These are phyloP conservation scores for Lobophora halterata DNA, from an alignment of 2,888 invertebrate genomes.

Conservation along the genomic window DNA sequence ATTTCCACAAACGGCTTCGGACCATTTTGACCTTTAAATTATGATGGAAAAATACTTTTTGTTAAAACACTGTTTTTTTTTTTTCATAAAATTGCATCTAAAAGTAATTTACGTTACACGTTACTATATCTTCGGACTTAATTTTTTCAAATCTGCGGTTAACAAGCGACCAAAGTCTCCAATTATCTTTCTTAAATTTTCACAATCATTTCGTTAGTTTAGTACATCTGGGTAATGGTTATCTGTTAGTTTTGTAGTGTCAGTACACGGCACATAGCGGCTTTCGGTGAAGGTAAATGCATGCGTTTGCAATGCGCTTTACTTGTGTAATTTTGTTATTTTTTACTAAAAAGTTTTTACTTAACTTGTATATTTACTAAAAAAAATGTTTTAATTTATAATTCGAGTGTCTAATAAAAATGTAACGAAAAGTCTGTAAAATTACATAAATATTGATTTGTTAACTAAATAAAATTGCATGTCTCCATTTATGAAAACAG, in stretches of 20 bases:
- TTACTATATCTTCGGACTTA: too few species aligned
- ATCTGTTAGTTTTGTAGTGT: constrained; percentile 59
- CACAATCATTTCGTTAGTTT: constrained; percentile 40
- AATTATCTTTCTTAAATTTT: constrained; percentile 35
- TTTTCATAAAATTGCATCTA: too few species aligned
- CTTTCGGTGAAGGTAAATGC: constrained; percentile 77
- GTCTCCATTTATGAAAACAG: constrained; percentile 44
- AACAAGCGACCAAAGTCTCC: constrained; percentile 47
- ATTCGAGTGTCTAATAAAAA: too few species aligned
- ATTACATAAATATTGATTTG: neutral
- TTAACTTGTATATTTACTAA: constrained; percentile 12
- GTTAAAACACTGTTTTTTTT: too few species aligned
- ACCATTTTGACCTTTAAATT: too few species aligned
- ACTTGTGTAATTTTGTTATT: constrained; percentile 41
- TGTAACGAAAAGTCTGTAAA: too few species aligned
- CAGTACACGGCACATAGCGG: constrained; percentile 59
- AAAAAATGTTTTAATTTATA: neutral
- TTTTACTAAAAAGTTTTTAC: constrained; percentile 31
- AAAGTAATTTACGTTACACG: too few species aligned
- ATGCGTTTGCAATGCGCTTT: constrained; percentile 68
- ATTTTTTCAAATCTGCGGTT: neutral
- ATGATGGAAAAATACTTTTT: too few species aligned
- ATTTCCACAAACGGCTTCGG: too few species aligned
- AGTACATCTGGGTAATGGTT: constrained; percentile 48
- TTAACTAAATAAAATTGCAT: constrained; percentile 43